Evolutionary conservation across 2,797 vertebrate genomes (phyloP), one percentile per base, ranked within the genome.

Genomic region (Mus minutoides): DNA sequence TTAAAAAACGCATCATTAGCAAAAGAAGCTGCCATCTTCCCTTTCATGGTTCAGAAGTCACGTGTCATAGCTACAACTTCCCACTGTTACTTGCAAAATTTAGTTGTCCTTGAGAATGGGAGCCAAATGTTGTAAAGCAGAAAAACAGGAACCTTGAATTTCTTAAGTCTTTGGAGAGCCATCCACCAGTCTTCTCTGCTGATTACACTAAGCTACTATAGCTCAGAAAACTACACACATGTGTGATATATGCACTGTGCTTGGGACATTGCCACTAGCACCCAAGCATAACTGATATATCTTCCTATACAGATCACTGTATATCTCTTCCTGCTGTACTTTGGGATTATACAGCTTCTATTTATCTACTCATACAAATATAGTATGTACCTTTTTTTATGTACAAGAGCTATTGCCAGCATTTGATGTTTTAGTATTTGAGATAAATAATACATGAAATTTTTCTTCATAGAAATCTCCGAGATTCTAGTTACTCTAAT

Each of bases 401-500:
- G 49, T 49, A 40, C 34, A 0, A 86, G 5, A 49, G 56, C 16
- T 37, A 92, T 29, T 78, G 40, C 40, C n/a, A 49, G n/a, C 49
- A 92, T 29, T 80, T 92, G 29, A 83, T 14, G 37, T 62, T 94
- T 96, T 94, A 96, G 62, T 34, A 83, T 58, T 24, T 84, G 22
- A 85, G 24, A 78, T 83, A 56, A 95, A 49, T 67, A 82, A 90
- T 58, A 60, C 31, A 88, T 37, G 73, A n/a, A 34, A 26, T 62
- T 29, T 88, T 88, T 21, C 49, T 82, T 94, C 64, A 78, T 26
- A 54, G 40, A 86, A 76, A 90, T 80, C 26, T 91, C 49, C 84
- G 82, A 78, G 79, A 86, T 19, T 87, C 52, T 31, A 91, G 6
- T 88, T 67, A 91, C 80, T 87, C 62, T 84, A 67, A 69, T 83